Conservation (phyloP, 2,888 invertebrate species). For the Argyresthia goedartella region DNA sequence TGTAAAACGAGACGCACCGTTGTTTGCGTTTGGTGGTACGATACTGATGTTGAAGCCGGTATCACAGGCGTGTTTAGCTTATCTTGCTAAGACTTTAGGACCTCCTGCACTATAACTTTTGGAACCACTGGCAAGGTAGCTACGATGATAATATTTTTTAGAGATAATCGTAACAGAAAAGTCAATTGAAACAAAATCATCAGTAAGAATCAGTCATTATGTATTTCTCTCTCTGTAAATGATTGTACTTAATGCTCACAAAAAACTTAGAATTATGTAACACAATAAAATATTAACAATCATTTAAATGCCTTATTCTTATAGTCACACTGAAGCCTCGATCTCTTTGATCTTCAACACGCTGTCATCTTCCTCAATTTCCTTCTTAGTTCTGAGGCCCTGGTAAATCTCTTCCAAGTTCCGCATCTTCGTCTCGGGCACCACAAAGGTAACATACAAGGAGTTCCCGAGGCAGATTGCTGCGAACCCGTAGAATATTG, state of each 20-base stretch:
- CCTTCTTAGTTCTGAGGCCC: slow-evolving; percentile 16
- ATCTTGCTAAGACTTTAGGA: no score
- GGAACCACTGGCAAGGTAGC: no score
- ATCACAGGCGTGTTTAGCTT: no score
- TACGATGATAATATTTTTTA: no score
- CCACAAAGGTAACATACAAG: slow-evolving; percentile 15
- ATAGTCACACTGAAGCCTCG: not conserved
- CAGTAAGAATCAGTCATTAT: not conserved
- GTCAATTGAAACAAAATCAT: no score
- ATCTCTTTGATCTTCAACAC: not conserved
- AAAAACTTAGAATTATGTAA: not conserved
- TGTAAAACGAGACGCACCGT: slow-evolving; percentile 34
- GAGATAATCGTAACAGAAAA: no score
- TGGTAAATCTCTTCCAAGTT: slow-evolving; percentile 20
- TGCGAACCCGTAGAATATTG: slow-evolving; percentile 21
- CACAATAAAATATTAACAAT: not conserved
- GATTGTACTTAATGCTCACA: not conserved
- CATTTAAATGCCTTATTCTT: not conserved
- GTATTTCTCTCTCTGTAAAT: not conserved
- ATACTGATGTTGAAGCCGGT: slow-evolving; percentile 29
- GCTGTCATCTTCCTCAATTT: slow-evolving; percentile 7
- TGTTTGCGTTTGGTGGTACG: slow-evolving; percentile 41
- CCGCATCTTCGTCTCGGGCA: slow-evolving; percentile 23
- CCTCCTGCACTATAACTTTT: no score
- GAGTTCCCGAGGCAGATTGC: slow-evolving; percentile 18